Percentiles rank a stretch among this genome's conserved stretches.
Evolutionary conservation across 2,797 vertebrate genomes (phyloP).

Genomic region (Malacoctenus gilli): DNA sequence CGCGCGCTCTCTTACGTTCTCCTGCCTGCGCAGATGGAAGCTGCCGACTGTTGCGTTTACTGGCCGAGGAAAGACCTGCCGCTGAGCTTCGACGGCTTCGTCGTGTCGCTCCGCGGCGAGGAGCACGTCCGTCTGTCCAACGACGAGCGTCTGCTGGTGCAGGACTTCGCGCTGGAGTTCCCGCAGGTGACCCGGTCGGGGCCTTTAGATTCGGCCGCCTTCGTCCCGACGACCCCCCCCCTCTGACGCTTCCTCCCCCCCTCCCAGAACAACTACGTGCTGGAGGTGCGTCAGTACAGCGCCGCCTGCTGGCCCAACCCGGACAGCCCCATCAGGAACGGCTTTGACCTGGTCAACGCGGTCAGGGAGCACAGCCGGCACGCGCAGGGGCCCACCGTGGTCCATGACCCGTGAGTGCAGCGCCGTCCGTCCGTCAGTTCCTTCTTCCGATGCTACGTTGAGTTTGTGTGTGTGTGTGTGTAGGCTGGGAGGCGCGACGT

Average conservation of each 20-base stretch:
- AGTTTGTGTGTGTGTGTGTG: constrained; percentile 34
- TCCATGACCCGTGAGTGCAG: constrained; percentile 91
- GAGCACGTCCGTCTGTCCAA: constrained; percentile 88
- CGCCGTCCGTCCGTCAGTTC: background rate
- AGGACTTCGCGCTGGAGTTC: constrained; percentile 91
- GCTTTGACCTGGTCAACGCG: constrained; percentile 89
- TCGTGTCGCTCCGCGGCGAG: constrained; percentile 87
- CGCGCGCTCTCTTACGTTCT: background rate
- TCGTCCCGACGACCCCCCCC: no score
- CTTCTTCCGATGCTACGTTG: constrained; percentile 7
- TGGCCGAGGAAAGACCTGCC: constrained; percentile 93
- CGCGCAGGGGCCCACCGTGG: constrained; percentile 85
- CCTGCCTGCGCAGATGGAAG: constrained; percentile 63
- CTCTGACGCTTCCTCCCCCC: background rate
- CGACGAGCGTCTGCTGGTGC: constrained; percentile 89
- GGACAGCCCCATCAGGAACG: constrained; percentile 94
- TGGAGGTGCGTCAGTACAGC: constrained; percentile 92
- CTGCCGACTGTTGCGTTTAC: constrained; percentile 84
- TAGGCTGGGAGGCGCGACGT: constrained; percentile 91
- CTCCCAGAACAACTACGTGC: constrained; percentile 85
- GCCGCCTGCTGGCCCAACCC: constrained; percentile 95
- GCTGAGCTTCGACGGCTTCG: constrained; percentile 92
- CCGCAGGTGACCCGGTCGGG: constrained; percentile 88
- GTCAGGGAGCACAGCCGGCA: constrained; percentile 87
- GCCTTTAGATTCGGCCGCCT: no score